Evolutionary conservation across 2,797 vertebrate species (phyloP).

Genomic region (Spinus olivaceus): DNA sequence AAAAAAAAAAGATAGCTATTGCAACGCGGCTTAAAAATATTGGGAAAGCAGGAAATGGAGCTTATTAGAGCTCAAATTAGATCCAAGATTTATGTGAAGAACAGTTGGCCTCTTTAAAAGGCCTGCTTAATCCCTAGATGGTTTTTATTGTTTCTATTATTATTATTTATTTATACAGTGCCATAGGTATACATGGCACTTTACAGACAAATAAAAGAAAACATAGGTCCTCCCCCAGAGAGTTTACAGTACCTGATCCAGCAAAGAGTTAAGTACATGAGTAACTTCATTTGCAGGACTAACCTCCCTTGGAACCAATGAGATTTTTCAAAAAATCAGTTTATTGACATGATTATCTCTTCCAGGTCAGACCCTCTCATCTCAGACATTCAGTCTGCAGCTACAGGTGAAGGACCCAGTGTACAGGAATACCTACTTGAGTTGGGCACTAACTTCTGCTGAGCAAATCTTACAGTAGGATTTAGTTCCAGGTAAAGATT

Average conservation of each 20-base stretch:
- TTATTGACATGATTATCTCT: neutral
- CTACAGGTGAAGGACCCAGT: neutral
- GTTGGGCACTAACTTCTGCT: fast-evolving
- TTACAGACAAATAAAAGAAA: slow-evolving; percentile 66
- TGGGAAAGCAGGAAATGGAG: slow-evolving; percentile 63
- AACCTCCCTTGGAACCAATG: neutral
- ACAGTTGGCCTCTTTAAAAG: slow-evolving; percentile 60
- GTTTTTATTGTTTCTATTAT: slow-evolving; percentile 66
- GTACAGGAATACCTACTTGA: neutral
- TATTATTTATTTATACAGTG: slow-evolving; percentile 61
- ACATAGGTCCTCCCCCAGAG: slow-evolving; percentile 22
- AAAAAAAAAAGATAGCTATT: slow-evolving; percentile 40
- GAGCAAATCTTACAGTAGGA: neutral
- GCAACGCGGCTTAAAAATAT: slow-evolving; percentile 46
- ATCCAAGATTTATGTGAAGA: slow-evolving; percentile 64
- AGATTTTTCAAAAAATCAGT: neutral
- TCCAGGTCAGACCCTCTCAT: neutral
- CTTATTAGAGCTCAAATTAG: slow-evolving; percentile 68
- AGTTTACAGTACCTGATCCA: slow-evolving; percentile 1
- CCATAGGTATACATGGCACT: slow-evolving; percentile 49
- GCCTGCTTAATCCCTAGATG: slow-evolving; percentile 54
- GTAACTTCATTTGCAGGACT: slow-evolving; percentile 15
- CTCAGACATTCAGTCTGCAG: neutral
- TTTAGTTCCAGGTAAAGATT: neutral
- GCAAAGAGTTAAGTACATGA: neutral